These are phyloP conservation scores for Pemphigus obesinymphae DNA, from an alignment of 1,140 invertebrate species.

Conservation along the genomic window DNA sequence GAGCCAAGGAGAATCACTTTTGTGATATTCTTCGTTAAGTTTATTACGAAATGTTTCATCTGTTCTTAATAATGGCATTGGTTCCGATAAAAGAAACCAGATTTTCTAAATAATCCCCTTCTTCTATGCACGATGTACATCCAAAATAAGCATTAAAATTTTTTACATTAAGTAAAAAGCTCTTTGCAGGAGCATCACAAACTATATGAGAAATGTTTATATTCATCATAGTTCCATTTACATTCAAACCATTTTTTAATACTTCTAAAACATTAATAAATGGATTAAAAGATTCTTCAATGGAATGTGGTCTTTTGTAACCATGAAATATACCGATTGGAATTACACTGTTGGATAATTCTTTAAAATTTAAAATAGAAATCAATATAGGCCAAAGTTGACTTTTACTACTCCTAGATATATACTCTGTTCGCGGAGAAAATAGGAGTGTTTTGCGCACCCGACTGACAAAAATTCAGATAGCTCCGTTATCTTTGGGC, in stretches of 20 bases:
- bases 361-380: neutral
- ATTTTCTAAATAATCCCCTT: too few relatives aligned
- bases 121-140: too few relatives aligned
- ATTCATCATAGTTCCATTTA: neutral
- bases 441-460: too few relatives aligned
- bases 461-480: too few relatives aligned
- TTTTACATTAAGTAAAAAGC: conserved; percentile 56
- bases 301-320: neutral
- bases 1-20: neutral
- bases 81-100: too few relatives aligned
- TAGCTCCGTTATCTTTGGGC: too few relatives aligned
- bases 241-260: neutral
- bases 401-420: neutral
- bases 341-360: neutral
- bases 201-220: neutral
- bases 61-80: neutral
- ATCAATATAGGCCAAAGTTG: neutral
- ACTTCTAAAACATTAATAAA: neutral
- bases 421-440: too few relatives aligned
- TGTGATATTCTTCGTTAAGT: neutral
- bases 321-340: conserved; percentile 5
- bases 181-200: conserved; percentile 43
- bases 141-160: neutral
- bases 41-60: neutral
- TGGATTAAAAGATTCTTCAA: conserved; percentile 3